phyloP scores from a whole-genome alignment of 2,888 invertebrate genomes.

The Eupithecia abbreviata region DNA sequence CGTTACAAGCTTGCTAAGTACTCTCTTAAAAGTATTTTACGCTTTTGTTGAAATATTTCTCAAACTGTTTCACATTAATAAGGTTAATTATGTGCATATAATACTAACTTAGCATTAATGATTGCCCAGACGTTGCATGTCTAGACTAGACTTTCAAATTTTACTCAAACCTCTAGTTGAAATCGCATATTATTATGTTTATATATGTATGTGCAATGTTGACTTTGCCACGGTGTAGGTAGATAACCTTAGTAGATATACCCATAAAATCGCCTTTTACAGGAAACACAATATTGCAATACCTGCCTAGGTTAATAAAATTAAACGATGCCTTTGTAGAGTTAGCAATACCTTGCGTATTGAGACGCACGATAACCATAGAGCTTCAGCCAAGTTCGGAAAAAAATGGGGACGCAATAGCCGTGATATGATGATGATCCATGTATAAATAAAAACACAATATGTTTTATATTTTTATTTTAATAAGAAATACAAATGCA shows the following conservation, averaged over 20 bases:
- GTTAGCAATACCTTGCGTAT: not conserved
- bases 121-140: not conserved
- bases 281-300: slow-evolving; percentile 5
- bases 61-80: not conserved
- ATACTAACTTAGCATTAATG: not conserved
- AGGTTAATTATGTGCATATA: not conserved
- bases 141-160: slow-evolving; percentile 2
- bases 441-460: too few relatives aligned
- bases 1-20: not conserved
- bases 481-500: too few relatives aligned
- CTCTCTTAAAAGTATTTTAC: not conserved
- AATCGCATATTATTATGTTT: not conserved
- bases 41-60: not conserved
- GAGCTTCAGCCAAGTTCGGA: too few relatives aligned
- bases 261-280: not conserved
- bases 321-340: not conserved
- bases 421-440: too few relatives aligned
- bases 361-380: too few relatives aligned
- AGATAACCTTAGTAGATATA: not conserved
- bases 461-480: too few relatives aligned
- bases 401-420: not conserved
- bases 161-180: not conserved
- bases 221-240: not conserved
- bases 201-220: not conserved
- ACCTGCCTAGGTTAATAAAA: not conserved